Evolutionary conservation across 1,140 invertebrate genomes (phyloP), one percentile per base, ranked within the genome.

Genomic region (Caerostris darwini): DNA sequence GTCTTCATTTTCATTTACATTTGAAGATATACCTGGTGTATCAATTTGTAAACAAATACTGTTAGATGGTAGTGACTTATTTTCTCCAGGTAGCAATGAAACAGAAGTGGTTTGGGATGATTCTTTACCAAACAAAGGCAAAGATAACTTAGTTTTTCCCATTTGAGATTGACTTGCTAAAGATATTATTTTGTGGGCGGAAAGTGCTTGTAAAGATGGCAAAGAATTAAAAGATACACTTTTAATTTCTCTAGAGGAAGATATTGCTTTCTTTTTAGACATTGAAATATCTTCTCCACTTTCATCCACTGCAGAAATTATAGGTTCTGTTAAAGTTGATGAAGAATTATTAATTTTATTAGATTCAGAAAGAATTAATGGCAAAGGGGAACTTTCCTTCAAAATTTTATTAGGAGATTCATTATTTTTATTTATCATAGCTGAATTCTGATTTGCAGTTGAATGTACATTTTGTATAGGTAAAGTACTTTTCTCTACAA

Each of bases 111-210:
- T 17, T 71, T 77, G 61, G 19, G 82, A 57, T 1, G 92, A 58
- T 71, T 61, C n/a, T 34, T 93, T 87, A 34, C 64, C 14, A 53
- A 17, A 10, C 19, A 87, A 87, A 86, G 82, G 64, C 6, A 93
- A 56, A 57, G 77, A 17, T 71, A 87, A 77, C 50, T 58, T 86
- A 19, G 82, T 71, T 50, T 64, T 81, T 6, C 56, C n/a, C 53
- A 81, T 94, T 90, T 90, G 93, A 64, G 88, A 69, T 34, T 94
- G 85, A 34, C 85, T 94, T 56, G 88, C 93, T 67, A 94, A 53
- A 7, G 93, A 94, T 12, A 94, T 94, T 53, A 94, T 90, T 85
- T 94, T 94, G 85, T 94, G 90, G 3, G 93, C 93, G 71, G 93
- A 94, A 58, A 94, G 88, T 8, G 86, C 93, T 94, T 94, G 93